Evolutionary conservation across 2,888 invertebrate species (phyloP).

Genomic region (Oxyscelio sp.): DNA sequence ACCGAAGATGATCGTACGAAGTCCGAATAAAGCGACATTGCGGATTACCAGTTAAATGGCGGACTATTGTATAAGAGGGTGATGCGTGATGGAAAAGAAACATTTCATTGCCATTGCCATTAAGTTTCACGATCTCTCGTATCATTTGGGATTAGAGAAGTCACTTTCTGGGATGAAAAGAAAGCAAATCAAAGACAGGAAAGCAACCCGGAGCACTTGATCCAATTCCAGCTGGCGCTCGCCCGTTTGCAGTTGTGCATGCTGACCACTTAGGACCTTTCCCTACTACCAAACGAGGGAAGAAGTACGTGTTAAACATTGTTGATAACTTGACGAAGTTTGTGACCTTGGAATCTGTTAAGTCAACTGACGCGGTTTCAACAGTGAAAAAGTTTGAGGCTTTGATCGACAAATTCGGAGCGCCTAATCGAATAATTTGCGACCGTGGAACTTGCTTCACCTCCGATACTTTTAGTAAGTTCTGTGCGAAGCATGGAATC

Average conservation of each 20-base stretch:
- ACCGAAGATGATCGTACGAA: neutral
- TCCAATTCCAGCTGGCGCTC: too few species aligned
- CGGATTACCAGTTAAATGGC: constrained; percentile 12
- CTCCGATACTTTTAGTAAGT: constrained; percentile 49
- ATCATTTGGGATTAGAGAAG: too few species aligned
- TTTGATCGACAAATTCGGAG: constrained; percentile 66
- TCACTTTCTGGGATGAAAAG: too few species aligned
- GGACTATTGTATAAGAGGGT: constrained; percentile 12
- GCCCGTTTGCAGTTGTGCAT: neutral
- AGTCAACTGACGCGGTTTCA: constrained; percentile 24
- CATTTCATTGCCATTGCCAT: too few species aligned
- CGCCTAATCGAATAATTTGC: constrained; percentile 69
- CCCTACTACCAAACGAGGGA: constrained; percentile 56
- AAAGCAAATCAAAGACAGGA: too few species aligned
- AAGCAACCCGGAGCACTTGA: too few species aligned
- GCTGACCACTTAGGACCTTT: constrained; percentile 77
- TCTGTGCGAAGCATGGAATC: constrained; percentile 62
- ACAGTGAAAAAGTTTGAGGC: constrained; percentile 53
- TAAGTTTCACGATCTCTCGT: too few species aligned
- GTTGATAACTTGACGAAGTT: constrained; percentile 76
- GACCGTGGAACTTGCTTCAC: constrained; percentile 74
- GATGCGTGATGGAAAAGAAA: too few species aligned
- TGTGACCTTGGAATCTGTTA: constrained; percentile 60
- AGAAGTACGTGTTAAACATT: constrained; percentile 71
- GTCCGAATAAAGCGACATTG: constrained; percentile 1